Evolutionary conservation across 2,797 vertebrate genomes (phyloP), one percentile per base, ranked within the genome.

Genomic region (Myripristis murdjan): DNA sequence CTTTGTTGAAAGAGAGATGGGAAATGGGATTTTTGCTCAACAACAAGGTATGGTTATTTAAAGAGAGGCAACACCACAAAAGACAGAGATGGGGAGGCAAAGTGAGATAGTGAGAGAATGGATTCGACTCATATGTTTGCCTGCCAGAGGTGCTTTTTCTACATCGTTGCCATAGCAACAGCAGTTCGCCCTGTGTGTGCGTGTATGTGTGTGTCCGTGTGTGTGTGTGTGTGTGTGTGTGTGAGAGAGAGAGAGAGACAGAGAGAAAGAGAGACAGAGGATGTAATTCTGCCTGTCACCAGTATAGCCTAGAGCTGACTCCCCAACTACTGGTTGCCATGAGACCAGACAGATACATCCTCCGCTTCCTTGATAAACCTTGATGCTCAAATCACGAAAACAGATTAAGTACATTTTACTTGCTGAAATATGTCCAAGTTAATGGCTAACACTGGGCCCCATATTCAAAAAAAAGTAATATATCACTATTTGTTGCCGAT

Each of bases 291-390:
- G 82, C 83, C 64, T 88, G 90, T 92, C 88, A 87, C 82, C 79
- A 75, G 73, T 62, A 77, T 64, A 76, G 73, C 82, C 79, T 16
- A 31, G 72, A 89, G 82, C 85, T 43, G 60, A 74, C 76, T 86
- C 82, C 79, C 79, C 83, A 86, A 83, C 83, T 83, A 76, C 86
- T 83, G 83, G 88, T 94, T 88, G 78, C 90, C 87, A 91, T 85
- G 90, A 88, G 79, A 91, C 82, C 90, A 89, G 82, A 91, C 83
- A 89, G 85, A 90, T 84, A 83, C 76, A 85, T 90, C 78, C 79
- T 81, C 74, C 37, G 68, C 83, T 77, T 37, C 70, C 73, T 0
- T 71, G 69, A 86, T 66, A 41, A 73, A 75, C 77, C 51, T 72
- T 22, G 46, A 55, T 8, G 39, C 49, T 74, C 49, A 33, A 68